Base-by-base conservation (phyloP, 2,888 invertebrate species). In the Sicus ferrugineus region DNA sequence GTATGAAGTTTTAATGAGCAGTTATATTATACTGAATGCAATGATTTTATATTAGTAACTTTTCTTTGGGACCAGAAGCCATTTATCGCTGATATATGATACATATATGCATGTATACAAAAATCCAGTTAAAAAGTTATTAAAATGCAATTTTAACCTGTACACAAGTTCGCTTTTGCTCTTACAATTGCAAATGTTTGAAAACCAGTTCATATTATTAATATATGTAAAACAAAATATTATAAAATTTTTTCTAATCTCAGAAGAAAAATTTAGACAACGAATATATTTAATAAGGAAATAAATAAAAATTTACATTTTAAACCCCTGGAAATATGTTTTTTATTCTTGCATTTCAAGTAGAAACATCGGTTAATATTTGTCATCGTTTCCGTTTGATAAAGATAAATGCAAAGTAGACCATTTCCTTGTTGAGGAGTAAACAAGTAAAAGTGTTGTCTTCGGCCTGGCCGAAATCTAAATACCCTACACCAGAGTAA, bases 261-360 rank as follows among this genome's bases (percentile, higher is more conserved):
- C 50, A 50, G 9, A 50, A 3, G 21, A 50, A 50, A 50, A 16
- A 1, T 50, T 21, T 50, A 21, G 21, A 50, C 50, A 50, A 50
- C 50, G 50, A 50, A 50, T 50, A 50, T 50, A 50, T 50, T 50
- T 21, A 3, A 50, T 21, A 50, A 21, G 21, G 0, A 50, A 9
- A 34, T n/a, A 21, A 50, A n/a, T 50, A 50, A 50, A 50, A 50
- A 50, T 21, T 50, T 50, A 9, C 3, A 50, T 50, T 50, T n/a
- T 21, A 19, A 50, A 21, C 50, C 23, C 50, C 19, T 50, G 19
- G n/a, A 50, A 21, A 7, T 21, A 5, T 6, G 5, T 50, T 19
- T 19, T 50, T 48, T 48, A 16, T n/a, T 48, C 16, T 16, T 34
- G 38, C 11, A 11, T 34, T 34, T 34, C 38, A 34, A 34, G 5